Evolutionary conservation across 2,888 invertebrate genomes (phyloP), one percentile per base, ranked within the genome.

Genomic region (Synergus gifuensis): DNA sequence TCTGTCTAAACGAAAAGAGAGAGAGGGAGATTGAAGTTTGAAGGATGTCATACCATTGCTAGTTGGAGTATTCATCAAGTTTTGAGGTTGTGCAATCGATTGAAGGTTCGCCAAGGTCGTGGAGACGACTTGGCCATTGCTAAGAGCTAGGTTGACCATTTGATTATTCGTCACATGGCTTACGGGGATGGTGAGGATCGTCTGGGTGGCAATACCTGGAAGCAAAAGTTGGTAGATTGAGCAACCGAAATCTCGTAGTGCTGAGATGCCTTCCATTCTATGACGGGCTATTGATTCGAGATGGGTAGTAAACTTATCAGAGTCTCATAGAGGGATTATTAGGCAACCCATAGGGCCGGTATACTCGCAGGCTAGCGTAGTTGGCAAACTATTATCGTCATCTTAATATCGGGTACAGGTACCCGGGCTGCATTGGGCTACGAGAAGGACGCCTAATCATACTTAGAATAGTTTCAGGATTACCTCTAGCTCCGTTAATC

Each of bases 181-280:
- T 82, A 98, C 97, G 78, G 98, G 98, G 91, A 98, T 98, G 85
- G 98, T 98, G 88, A 98, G 94, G 91, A 98, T 98, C 89, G 98
- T 98, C 93, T 98, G 98, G 77, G 98, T 97, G 78, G 98, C 98
- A 91, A 98, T 96, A 87, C 98, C 98, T 98, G 93, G 66, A 89
- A 88, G 81, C 86, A 83, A 76, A 78, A 73, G 62, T 62, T 62
- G 62, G n/a, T 66, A 11, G 66, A 42, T 7, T 66, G 66, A 66
- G n/a, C 11, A 40, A n/a, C 42, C 66, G 40, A 44, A 42, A 18
- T 42, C n/a, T 40, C 78, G 44, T 40, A 42, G 40, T 76, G 62
- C 22, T n/a, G 49, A 22, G 44, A 28, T 78, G 73, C n/a, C 42
- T 44, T 64, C 49, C 64, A 63, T 76, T 66, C 49, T 49, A 9